Base-by-base conservation (phyloP, 1,140 invertebrate genomes). In the Leptinotarsa lineolata region DNA sequence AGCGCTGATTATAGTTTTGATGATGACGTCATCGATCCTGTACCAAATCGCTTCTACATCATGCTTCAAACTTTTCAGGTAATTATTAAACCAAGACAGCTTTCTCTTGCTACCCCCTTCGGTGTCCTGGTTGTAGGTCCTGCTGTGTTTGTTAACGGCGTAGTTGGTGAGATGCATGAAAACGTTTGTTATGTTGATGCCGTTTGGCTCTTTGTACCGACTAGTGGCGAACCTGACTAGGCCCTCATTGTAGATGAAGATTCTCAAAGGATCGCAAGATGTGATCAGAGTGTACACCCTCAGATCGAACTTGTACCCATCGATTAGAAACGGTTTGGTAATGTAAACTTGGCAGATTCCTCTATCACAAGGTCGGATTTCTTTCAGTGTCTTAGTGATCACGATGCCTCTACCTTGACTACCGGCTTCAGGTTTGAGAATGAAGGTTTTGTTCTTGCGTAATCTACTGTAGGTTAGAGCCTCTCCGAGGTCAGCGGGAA, bases 91-190 rank as follows among this genome's bases (percentile, higher is more conserved):
- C 46, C 93, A 93, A 69, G 92, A 92, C 85, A 96, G 91, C 83
- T 93, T 92, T 78, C 94, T 89, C 86, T 96, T 97, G 81, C 93
- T 96, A 12, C 94, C 94, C 3, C 89, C 89, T 81, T 94, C 92
- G 6, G 92, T 91, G 79, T 92, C 90, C 72, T 90, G 86, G 59
- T 86, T 89, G 80, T 93, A 96, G 69, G 93, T 92, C 64, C 91
- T 87, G 80, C 93, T 95, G 76, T 94, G 92, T 80, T 97, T 98
- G 85, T 99, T 98, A 1, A 99, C 90, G 0, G 95, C 94, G 83
- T 99, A 99, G 87, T 99, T 99, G 1, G 97, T 99, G 72, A 99
- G 86, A 86, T 99, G 97, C 95, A 98, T 98, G 83, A 92, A 99
- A 45, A 96, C 89, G 82, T 97, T 95, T 1, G 88, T 88, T 2